Evolutionary conservation across 1,140 invertebrate genomes (phyloP).

Genomic region (Drosophila dunni): DNA sequence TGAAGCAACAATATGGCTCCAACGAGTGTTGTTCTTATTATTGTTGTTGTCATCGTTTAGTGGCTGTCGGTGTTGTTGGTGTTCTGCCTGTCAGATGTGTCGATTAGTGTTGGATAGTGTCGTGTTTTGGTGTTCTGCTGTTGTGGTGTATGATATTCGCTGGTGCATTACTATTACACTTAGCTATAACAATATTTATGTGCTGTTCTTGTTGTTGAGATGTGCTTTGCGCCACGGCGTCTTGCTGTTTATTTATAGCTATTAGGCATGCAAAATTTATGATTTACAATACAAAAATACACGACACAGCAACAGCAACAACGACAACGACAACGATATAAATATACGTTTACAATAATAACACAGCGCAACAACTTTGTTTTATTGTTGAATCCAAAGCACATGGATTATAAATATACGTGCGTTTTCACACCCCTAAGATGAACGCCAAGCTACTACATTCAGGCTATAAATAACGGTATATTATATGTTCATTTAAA

Average conservation of each 20-base stretch:
- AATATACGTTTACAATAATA: slow-evolving; percentile 14
- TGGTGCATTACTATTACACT: slow-evolving; percentile 76
- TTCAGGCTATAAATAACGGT: too few relatives aligned
- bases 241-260: slow-evolving; percentile 73
- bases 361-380: slow-evolving; percentile 23
- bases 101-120: slow-evolving; percentile 36
- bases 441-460: too few relatives aligned
- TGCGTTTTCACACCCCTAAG: not conserved
- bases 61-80: slow-evolving; percentile 16
- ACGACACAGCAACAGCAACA: slow-evolving; percentile 50
- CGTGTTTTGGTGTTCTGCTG: not conserved
- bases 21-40: slow-evolving; percentile 28
- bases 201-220: slow-evolving; percentile 33
- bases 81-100: slow-evolving; percentile 25
- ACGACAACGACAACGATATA: slow-evolving; percentile 32
- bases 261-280: slow-evolving; percentile 80
- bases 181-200: slow-evolving; percentile 71
- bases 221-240: slow-evolving; percentile 52
- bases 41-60: slow-evolving; percentile 30
- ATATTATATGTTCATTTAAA: too few relatives aligned
- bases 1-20: slow-evolving; percentile 64
- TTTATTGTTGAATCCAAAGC: slow-evolving; percentile 18
- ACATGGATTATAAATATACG: slow-evolving; percentile 3
- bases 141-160: slow-evolving; percentile 1
- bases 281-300: slow-evolving; percentile 65